Conservation (phyloP, 1,140 invertebrate genomes). For the Drosophila seguyi region DNA sequence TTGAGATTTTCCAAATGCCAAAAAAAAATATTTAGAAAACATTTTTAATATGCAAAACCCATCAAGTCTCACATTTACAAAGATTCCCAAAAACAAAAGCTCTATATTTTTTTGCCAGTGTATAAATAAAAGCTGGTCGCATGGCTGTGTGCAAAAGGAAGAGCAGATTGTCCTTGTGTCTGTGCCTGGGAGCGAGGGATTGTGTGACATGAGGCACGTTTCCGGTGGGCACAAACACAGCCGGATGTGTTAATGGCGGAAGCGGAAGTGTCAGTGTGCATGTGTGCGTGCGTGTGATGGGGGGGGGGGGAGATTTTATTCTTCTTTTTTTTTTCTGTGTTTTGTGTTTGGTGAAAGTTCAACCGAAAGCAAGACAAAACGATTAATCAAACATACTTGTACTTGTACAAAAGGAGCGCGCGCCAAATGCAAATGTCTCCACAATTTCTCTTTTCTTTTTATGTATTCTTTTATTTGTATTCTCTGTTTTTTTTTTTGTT, state of each 20-base stretch:
- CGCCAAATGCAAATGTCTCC: constrained; percentile 43
- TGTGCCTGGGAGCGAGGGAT: constrained; percentile 1
- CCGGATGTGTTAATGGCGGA: constrained; percentile 82
- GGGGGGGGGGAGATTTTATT: neutral
- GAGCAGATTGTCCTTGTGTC: constrained; percentile 30
- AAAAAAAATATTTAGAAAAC: neutral
- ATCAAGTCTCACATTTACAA: neutral
- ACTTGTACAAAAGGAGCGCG: constrained; percentile 12
- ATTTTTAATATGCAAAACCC: neutral
- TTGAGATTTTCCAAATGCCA: too few relatives aligned
- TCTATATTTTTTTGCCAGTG: neutral
- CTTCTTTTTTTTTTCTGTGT: neutral
- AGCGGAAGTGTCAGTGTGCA: constrained; percentile 70
- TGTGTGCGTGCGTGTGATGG: constrained; percentile 14
- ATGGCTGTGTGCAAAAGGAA: constrained; percentile 12
- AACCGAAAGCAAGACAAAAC: constrained; percentile 50
- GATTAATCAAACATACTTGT: constrained; percentile 58
- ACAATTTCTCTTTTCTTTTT: constrained; percentile 4
- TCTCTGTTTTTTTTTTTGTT: neutral
- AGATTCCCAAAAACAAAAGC: neutral
- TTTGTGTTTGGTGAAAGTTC: constrained; percentile 24
- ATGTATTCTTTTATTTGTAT: neutral
- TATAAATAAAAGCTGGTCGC: constrained; percentile 3
- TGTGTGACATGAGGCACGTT: constrained; percentile 51
- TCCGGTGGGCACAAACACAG: constrained; percentile 62